Base-by-base conservation (phyloP, 2,888 invertebrate genomes). In the Xanthia togata region DNA sequence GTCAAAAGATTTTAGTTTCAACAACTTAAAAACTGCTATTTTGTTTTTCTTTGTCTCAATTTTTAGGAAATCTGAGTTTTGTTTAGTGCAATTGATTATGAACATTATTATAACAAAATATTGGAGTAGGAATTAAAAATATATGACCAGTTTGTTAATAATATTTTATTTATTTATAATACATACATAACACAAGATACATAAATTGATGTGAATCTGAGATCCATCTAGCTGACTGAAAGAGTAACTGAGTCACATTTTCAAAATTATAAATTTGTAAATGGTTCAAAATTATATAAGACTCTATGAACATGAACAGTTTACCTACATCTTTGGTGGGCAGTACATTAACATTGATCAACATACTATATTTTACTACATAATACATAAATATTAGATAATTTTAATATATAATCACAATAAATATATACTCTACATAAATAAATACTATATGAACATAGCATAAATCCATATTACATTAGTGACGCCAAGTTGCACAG, bases 201-300 rank as follows among this genome's bases (percentile, higher is more conserved):
- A 59, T 70, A 79, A 35, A n/a, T 63, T 65, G n/a, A 76, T 73
- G 65, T 75, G 70, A 76, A 69, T 64, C 63, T 81, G 85, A 85
- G 85, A 85, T 85, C 85, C 74, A 81, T 76, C 60, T 60, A 81
- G 81, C 79, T 82, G 84, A 83, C 62, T 68, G 62, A 41, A 75
- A 77, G 26, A 86, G 85, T 74, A 79, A 70, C 44, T 60, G 63
- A 57, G 26, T 68, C 35, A 67, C 8, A 63, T 67, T 73, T 63
- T 57, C 12, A 55, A 73, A 75, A 38, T 38, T 38, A 38, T 38
- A 38, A 9, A 38, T 38, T 38, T 9, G 9, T 9, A 38, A 38
- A 38, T 38, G 38, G 38, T 38, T 9, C 38, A 38, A 38, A 38
- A 38, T 38, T 38, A 38, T 38, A 57, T 26, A 31, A 8, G 53